These are phyloP conservation scores for Lateolabrax maculatus DNA, from an alignment of 2,797 vertebrate species.

Conservation along the genomic window DNA sequence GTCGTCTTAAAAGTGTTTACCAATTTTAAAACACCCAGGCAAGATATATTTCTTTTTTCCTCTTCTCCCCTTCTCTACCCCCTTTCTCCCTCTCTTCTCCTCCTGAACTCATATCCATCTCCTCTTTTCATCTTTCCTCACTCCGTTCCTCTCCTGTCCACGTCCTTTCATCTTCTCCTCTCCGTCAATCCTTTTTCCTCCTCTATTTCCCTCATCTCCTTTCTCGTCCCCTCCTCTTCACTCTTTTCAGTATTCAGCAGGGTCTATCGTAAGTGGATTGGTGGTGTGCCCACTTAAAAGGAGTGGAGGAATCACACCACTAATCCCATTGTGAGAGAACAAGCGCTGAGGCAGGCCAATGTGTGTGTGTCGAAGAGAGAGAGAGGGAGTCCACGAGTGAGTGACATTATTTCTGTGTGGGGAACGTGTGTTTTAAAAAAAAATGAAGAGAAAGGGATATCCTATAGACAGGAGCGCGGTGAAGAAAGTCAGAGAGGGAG, in stretches of 20 bases:
- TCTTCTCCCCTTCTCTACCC: background rate
- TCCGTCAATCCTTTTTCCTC: background rate
- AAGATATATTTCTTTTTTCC: background rate
- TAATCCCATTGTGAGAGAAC: slow-evolving; percentile 83
- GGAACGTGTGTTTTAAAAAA: slow-evolving; percentile 51
- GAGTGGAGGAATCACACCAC: slow-evolving; percentile 80
- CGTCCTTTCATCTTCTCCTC: slow-evolving; percentile 25
- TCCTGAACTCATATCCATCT: background rate
- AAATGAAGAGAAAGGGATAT: slow-evolving; percentile 48
- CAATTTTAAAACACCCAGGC: slow-evolving; percentile 11
- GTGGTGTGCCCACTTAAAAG: slow-evolving; percentile 80
- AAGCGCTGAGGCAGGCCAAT: slow-evolving; percentile 56
- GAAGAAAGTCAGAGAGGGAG: slow-evolving; percentile 26
- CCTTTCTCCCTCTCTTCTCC: too few species aligned
- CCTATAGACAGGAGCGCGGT: slow-evolving; percentile 35
- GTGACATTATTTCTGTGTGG: slow-evolving; percentile 45
- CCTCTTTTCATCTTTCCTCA: background rate
- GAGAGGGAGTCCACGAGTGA: slow-evolving; percentile 36
- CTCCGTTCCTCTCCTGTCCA: background rate
- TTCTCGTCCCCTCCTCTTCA: slow-evolving; percentile 47
- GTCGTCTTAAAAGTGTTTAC: background rate
- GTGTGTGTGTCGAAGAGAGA: slow-evolving; percentile 38
- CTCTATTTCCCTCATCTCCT: slow-evolving; percentile 9
- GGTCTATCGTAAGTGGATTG: slow-evolving; percentile 81
- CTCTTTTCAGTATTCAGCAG: slow-evolving; percentile 64